These are phyloP conservation scores for Dendrolimus pini DNA, from an alignment of 2,888 invertebrate genomes.

Conservation along the genomic window DNA sequence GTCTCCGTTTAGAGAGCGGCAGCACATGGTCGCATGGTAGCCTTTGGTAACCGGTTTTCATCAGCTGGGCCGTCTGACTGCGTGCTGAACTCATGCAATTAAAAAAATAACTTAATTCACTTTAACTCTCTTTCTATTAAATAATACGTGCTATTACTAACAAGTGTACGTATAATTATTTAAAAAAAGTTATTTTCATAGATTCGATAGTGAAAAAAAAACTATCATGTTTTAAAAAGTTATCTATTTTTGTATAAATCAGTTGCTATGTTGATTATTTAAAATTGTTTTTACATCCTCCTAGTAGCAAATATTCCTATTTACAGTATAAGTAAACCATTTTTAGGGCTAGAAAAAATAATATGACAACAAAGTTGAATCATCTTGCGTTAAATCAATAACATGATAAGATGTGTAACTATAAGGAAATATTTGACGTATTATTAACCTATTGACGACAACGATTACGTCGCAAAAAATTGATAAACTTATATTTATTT, in stretches of 20 bases:
- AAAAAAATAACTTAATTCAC: too few species aligned
- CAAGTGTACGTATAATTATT: too few species aligned
- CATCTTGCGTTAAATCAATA: background rate
- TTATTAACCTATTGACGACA: background rate
- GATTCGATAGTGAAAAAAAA: too few species aligned
- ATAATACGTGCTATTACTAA: too few species aligned
- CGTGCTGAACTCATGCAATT: too few species aligned
- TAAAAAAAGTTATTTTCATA: too few species aligned
- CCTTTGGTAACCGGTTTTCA: too few species aligned
- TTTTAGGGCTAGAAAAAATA: background rate
- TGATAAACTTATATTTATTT: background rate
- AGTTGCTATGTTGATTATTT: background rate
- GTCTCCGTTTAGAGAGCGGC: too few species aligned
- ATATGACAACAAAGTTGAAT: background rate
- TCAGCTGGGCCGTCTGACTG: too few species aligned
- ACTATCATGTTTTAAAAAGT: too few species aligned
- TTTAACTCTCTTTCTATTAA: too few species aligned
- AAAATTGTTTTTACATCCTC: background rate
- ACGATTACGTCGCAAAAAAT: background rate
- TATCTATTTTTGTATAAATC: background rate
- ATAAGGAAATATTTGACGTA: background rate
- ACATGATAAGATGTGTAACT: background rate
- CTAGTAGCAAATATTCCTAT: background rate
- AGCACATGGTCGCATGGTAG: too few species aligned
- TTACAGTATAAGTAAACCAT: background rate